Percentiles rank a stretch among this genome's conserved stretches.
Conservation (phyloP, 53 echinoderm and acorn worm species). For the Stichopus horrens region DNA sequence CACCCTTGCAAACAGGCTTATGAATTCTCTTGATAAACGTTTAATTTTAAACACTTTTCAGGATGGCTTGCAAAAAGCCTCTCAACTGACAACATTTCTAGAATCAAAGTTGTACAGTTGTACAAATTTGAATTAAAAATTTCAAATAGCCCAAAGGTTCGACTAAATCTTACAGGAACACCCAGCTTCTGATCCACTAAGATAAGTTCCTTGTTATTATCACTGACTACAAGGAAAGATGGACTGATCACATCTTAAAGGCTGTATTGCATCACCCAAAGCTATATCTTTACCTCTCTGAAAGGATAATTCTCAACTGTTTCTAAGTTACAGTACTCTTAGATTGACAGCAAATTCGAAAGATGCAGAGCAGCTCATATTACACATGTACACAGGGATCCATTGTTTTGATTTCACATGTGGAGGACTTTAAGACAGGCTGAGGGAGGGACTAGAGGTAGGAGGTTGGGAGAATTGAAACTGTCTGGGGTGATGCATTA, state of each 20-base stretch:
- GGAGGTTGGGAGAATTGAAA: neutral
- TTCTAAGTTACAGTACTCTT: neutral
- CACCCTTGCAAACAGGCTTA: too few relatives aligned
- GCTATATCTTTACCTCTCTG: too few relatives aligned
- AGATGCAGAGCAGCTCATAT: too few relatives aligned
- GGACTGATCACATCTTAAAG: neutral
- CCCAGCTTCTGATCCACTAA: neutral
- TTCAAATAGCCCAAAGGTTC: neutral
- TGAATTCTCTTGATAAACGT: neutral
- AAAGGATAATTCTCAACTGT: neutral
- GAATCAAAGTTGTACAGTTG: neutral
- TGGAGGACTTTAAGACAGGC: too few relatives aligned
- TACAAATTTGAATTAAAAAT: constrained; percentile 1
- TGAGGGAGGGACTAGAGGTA: too few relatives aligned
- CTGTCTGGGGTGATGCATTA: neutral
- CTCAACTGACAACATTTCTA: constrained; percentile 2
- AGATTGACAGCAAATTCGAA: neutral
- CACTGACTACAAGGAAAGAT: neutral
- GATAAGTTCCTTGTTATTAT: neutral
- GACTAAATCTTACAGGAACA: constrained; percentile 1
- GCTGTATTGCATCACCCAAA: neutral
- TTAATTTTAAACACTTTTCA: neutral
- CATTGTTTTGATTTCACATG: too few relatives aligned
- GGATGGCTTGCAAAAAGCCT: neutral
- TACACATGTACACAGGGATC: too few relatives aligned